Base-by-base conservation (phyloP, 2,888 invertebrate species). In the Coelinius sp. region DNA sequence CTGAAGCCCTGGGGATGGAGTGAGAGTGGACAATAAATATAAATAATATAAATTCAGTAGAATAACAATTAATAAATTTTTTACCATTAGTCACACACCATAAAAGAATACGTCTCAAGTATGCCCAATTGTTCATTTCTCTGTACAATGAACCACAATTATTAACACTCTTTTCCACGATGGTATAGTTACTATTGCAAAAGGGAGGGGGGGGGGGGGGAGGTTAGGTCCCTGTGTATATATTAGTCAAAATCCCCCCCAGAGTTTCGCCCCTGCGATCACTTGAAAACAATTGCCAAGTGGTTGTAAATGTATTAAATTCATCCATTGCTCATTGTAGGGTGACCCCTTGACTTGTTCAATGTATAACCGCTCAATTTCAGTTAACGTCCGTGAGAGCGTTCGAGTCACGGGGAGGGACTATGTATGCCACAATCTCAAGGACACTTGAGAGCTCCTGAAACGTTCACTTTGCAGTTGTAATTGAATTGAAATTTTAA, bases 261-360 rank as follows among this genome's bases (percentile, higher is more conserved):
- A 17, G 46, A 17, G 17, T 17, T 27, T 24, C 52, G 24, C 67
- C 70, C 53, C 63, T 52, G 63, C 49, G 52, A 70, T 73, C 69
- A 72, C 64, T 77, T 59, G 71, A 77, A 83, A 82, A 84, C 82
- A 82, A 84, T 83, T 81, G 80, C 78, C 76, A 78, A 80, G 79
- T 79, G 81, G 79, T 80, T 76, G 80, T 80, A 79, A 83, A 82
- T 81, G 82, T 82, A 83, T 83, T 81, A 81, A 82, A 79, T 75
- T 80, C 71, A 74, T 71, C 70, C 41, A 70, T n/a, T 20, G 27
- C 38, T 53, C 67, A 71, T 71, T 68, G 71, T 71, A 49, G 71
- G 67, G 73, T 22, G 59, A 41, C 44, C 69, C 41, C 73, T 70
- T 73, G 70, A 70, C 70, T 70, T 31, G 14, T 35, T 27, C 38